Evolutionary conservation across 2,113 vertebrate species (phyloP).

Genomic region (Etia nguti): DNA sequence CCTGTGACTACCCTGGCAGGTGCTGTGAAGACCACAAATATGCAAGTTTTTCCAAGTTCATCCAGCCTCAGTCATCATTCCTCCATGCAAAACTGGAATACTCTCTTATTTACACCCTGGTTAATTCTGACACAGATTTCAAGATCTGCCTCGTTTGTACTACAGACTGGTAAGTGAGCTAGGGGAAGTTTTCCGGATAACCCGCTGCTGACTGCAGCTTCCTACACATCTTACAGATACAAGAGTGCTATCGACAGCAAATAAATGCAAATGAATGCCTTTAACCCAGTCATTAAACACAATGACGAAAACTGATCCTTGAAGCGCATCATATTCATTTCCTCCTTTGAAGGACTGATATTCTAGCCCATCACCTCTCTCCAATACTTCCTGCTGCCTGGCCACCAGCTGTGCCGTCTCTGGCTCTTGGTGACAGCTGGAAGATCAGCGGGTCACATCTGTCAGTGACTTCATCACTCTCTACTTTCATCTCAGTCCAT

Average conservation of each 20-base stretch:
- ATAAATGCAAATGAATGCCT: background rate
- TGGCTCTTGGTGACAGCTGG: slow-evolving; percentile 38
- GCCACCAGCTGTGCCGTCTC: slow-evolving; percentile 5
- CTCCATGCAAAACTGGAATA: background rate
- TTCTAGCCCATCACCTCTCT: slow-evolving; percentile 4
- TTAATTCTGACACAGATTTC: background rate
- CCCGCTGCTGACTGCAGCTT: fast-evolving
- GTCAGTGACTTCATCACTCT: slow-evolving; percentile 24
- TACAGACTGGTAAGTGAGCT: background rate
- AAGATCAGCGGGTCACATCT: slow-evolving; percentile 44
- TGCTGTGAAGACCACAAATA: background rate
- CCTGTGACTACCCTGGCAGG: background rate
- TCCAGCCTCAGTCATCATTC: background rate
- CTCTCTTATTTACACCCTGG: background rate
- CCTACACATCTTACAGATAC: background rate
- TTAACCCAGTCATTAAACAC: background rate
- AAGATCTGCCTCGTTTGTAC: background rate
- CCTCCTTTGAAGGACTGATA: background rate
- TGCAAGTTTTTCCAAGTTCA: background rate
- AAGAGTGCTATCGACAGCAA: background rate
- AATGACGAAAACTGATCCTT: background rate
- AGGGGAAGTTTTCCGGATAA: background rate
- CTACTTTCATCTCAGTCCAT: slow-evolving; percentile 31
- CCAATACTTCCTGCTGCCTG: background rate
- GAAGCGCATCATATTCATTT: background rate